Evolutionary conservation across 2,797 vertebrate species (phyloP).

Genomic region (Cuculus canorus): DNA sequence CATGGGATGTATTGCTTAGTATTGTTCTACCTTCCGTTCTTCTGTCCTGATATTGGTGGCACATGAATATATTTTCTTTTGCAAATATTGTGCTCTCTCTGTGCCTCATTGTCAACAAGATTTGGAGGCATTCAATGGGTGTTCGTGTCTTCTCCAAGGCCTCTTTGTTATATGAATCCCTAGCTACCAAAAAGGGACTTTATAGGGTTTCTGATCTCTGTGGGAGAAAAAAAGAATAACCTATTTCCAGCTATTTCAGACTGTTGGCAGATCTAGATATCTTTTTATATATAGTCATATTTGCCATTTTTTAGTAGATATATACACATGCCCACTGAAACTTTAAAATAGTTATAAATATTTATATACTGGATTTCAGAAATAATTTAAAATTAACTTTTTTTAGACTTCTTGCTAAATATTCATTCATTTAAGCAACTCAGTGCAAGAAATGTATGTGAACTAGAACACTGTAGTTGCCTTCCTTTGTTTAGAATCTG

Average conservation of each 20-base stretch:
- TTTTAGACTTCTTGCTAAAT: background rate
- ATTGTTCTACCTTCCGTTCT: background rate
- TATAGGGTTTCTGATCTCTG: background rate
- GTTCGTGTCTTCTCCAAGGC: background rate
- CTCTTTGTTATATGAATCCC: background rate
- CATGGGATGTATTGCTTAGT: background rate
- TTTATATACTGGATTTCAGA: background rate
- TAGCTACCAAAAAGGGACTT: background rate
- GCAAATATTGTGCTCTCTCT: background rate
- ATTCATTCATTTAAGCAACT: background rate
- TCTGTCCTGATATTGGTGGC: background rate
- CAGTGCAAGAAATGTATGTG: background rate
- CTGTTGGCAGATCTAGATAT: background rate
- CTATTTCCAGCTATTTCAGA: background rate
- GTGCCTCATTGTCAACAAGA: background rate
- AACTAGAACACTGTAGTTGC: background rate
- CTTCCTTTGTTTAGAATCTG: background rate
- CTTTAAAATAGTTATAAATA: background rate
- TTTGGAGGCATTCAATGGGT: background rate
- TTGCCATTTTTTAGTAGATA: background rate
- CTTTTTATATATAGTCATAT: background rate
- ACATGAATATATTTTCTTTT: background rate
- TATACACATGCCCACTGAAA: background rate
- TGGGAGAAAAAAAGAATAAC: background rate
- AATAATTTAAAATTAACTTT: background rate